A percentile compares a stretch with the other conserved stretches of the same genome.
phyloP scores from a whole-genome alignment of 2,113 vertebrate species.

The Apeltes quadracus region DNA sequence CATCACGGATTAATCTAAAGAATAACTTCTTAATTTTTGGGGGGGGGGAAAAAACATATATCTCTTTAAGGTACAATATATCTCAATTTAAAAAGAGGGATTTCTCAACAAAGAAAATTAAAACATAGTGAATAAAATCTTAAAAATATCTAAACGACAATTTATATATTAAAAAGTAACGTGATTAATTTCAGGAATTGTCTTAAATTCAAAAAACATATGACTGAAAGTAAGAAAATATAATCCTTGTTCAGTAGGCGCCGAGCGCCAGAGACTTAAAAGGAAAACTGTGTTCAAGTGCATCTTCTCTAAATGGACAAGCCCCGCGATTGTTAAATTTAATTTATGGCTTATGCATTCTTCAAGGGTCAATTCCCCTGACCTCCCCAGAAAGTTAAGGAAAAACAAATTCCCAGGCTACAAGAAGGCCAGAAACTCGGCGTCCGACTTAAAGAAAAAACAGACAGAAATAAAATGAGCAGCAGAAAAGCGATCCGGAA shows the following conservation, averaged over 20 bases:
- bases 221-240: slow-evolving; percentile 21
- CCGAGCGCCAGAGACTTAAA: slow-evolving; percentile 69
- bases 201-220: neutral
- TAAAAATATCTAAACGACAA: slow-evolving; percentile 5
- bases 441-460: neutral
- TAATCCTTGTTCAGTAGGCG: slow-evolving; percentile 1
- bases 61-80: neutral
- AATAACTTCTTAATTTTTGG: neutral
- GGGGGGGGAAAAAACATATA: slow-evolving; percentile 2
- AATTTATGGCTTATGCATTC: slow-evolving; percentile 98
- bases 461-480: neutral
- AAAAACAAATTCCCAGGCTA: slow-evolving; percentile 77
- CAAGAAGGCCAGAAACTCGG: slow-evolving; percentile 25
- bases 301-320: slow-evolving; percentile 91
- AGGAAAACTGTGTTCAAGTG: slow-evolving; percentile 86
- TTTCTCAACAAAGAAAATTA: neutral
- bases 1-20: neutral
- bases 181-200: slow-evolving; percentile 6
- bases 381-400: slow-evolving; percentile 90
- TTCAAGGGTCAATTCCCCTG: slow-evolving; percentile 94
- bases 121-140: neutral
- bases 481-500: neutral
- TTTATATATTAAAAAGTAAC: slow-evolving; percentile 1
- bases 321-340: slow-evolving; percentile 88
- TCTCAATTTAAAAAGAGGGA: neutral